Conservation (phyloP, 1,140 invertebrate genomes). For the Agrilus planipennis region DNA sequence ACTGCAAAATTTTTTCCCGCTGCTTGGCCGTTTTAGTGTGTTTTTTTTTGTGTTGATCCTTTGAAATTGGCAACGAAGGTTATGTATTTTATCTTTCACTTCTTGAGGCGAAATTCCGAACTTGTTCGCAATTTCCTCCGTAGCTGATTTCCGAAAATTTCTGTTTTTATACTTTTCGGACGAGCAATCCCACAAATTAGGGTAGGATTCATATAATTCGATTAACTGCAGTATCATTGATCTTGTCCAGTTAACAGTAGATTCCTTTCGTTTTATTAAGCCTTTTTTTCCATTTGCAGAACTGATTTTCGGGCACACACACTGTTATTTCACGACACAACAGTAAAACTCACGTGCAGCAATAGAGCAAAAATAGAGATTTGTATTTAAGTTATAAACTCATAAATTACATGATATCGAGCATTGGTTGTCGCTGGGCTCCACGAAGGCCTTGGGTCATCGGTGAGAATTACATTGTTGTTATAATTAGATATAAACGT, state of each 20-base stretch:
- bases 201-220: slow-evolving; percentile 3
- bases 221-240: neutral
- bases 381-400: too few species aligned
- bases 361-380: neutral
- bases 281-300: too few species aligned
- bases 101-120: slow-evolving; percentile 2
- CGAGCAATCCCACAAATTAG: slow-evolving; percentile 5
- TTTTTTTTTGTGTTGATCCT: slow-evolving; percentile 1
- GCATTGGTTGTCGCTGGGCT: too few species aligned
- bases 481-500: too few species aligned
- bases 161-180: slow-evolving; percentile 1
- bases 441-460: too few species aligned
- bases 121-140: neutral
- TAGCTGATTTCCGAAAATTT: slow-evolving; percentile 2
- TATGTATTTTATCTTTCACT: slow-evolving; percentile 1
- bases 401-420: too few species aligned
- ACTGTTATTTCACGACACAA: slow-evolving; percentile 4
- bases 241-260: slow-evolving; percentile 3
- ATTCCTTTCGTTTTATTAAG: too few species aligned
- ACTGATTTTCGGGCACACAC: neutral
- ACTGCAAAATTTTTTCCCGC: slow-evolving; percentile 1
- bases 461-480: too few species aligned
- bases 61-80: slow-evolving; percentile 3
- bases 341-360: slow-evolving; percentile 3
- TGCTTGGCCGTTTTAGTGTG: slow-evolving; percentile 2